Percentiles rank a stretch among this genome's conserved stretches.
These are phyloP conservation scores for Plusia festucae DNA, from an alignment of 2,888 invertebrate genomes.

Conservation along the genomic window DNA sequence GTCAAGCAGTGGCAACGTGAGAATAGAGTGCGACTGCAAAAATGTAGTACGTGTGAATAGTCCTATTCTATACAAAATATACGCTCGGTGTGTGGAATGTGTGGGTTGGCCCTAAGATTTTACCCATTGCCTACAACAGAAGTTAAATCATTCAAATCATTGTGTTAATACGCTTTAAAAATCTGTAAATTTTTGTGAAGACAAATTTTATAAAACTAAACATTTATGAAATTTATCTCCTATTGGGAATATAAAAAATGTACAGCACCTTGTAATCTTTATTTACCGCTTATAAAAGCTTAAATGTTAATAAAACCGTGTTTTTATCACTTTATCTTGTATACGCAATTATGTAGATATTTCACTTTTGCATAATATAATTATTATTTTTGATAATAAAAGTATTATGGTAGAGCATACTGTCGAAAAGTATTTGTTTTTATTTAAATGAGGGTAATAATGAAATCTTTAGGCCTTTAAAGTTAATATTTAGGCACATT, in stretches of 20 bases:
- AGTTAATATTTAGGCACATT: neutral
- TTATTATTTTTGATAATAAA: neutral
- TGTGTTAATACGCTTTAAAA: no score
- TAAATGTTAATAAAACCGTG: neutral
- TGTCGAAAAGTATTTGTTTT: neutral
- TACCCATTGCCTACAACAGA: no score
- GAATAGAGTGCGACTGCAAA: no score
- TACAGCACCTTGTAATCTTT: neutral
- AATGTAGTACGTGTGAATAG: no score
- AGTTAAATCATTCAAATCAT: no score
- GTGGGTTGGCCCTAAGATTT: no score
- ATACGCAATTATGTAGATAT: neutral
- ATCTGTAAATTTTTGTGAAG: neutral
- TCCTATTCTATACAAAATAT: no score
- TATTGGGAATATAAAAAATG: neutral
- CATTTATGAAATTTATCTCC: neutral
- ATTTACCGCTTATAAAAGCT: neutral
- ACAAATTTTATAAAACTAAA: neutral
- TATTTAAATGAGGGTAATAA: neutral
- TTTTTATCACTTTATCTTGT: conserved; percentile 1
- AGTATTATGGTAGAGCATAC: neutral
- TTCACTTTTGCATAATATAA: neutral
- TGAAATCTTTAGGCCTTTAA: conserved; percentile 1
- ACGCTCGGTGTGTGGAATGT: no score
- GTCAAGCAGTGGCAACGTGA: no score